Evolutionary conservation across 1,140 invertebrate species (phyloP), one percentile per base, ranked within the genome.

Genomic region (Cryptotermes secundus): DNA sequence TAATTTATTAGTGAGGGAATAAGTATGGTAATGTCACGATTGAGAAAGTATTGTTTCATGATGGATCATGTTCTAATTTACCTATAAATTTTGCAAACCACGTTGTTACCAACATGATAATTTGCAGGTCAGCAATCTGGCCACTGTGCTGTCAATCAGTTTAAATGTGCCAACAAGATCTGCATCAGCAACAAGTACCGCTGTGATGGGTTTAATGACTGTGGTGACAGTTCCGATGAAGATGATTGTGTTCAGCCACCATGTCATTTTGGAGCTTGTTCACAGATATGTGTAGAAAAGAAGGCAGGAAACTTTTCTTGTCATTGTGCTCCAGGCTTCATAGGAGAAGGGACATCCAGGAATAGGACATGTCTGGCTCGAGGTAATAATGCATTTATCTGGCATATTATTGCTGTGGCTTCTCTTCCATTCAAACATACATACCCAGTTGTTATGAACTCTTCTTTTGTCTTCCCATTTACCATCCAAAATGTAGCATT

Each of bases 261-360:
- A 26, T 95, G 94, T 88, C 89, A 90, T 84, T 95, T 95, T 90
- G 93, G 93, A 34, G 90, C 91, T 49, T 97, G 96, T 87, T 94
- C 95, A 45, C 96, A 97, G 87, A 90, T 94, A 19, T 97, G 96
- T 87, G 89, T 94, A 38, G 92, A 93, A 81, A 94, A 94, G 87
- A 95, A 93, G 89, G 89, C 84, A 90, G 83, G 89, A 86, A 85
- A 92, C 91, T 88, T 88, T 87, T 92, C 92, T 24, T 96, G 95
- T 88, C 91, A 91, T 86, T 96, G 95, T 88, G 92, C 91, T 3
- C 87, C 91, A 4, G 95, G 95, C 2, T 96, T 94, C 84, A 85
- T 88, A 24, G 87, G 84, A 85, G 84, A 80, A 35, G 84, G 86
- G 34, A 83, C 80, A 86, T 84, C 86, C 85, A 88, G 83, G 85